phyloP scores from a whole-genome alignment of 2,797 vertebrate species.

The Strix occidentalis region DNA sequence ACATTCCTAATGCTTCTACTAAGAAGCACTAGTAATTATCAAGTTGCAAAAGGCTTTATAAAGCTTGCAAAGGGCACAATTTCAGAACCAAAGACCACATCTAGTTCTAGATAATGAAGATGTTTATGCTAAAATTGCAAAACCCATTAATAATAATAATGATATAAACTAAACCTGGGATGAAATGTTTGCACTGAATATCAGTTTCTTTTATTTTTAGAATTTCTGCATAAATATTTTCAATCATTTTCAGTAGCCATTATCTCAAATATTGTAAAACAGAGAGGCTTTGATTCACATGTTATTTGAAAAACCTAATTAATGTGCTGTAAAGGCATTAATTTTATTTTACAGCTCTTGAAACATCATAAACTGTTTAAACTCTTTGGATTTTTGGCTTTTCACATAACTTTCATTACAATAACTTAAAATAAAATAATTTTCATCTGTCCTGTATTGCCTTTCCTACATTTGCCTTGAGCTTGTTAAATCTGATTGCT shows the following conservation, averaged over 20 bases:
- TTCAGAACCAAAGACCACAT: background rate
- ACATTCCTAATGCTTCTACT: background rate
- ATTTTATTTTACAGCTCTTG: background rate
- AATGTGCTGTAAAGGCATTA: background rate
- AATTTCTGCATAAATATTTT: background rate
- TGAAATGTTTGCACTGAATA: background rate
- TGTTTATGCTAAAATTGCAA: background rate
- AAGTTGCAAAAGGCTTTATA: background rate
- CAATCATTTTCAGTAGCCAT: background rate
- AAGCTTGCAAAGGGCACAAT: background rate
- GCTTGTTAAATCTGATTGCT: background rate
- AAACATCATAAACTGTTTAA: background rate
- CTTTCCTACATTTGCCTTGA: background rate
- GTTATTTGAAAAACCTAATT: background rate
- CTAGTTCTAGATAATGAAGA: background rate
- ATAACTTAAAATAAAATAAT: background rate
- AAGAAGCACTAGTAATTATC: background rate
- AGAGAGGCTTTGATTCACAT: background rate
- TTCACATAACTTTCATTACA: background rate
- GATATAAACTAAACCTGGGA: background rate
- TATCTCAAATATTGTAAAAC: background rate
- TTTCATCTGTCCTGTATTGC: background rate
- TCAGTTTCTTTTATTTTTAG: background rate
- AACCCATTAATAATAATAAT: background rate
- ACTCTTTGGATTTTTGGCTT: background rate